These are phyloP conservation scores for Triplophysa rosa DNA, from an alignment of 2,113 vertebrate species.

Conservation along the genomic window DNA sequence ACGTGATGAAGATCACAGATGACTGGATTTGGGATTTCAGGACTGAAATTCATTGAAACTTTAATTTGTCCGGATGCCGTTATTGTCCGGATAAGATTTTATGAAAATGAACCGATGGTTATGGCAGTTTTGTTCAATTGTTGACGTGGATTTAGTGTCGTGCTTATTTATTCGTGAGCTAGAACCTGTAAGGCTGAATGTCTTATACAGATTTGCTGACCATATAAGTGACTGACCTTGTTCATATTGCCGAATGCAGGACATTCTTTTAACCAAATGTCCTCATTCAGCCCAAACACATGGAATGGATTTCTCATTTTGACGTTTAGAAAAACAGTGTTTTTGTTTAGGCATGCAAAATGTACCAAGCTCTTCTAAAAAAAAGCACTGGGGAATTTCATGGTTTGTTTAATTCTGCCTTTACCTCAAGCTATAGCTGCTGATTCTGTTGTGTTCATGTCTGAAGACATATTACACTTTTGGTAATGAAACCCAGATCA, in stretches of 20 bases:
- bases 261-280: slow-evolving; percentile 53
- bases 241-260: slow-evolving; percentile 57
- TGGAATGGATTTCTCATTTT: slow-evolving; percentile 44
- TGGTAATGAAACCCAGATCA: not conserved
- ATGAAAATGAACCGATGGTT: slow-evolving; percentile 25
- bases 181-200: slow-evolving; percentile 53
- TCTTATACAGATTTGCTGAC: slow-evolving; percentile 68
- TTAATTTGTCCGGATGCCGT: slow-evolving; percentile 44
- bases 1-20: slow-evolving; percentile 35
- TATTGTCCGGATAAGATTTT: not conserved
- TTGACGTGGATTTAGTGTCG: slow-evolving; percentile 11
- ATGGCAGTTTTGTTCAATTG: slow-evolving; percentile 13
- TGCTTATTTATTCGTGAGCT: slow-evolving; percentile 21
- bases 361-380: slow-evolving; percentile 65
- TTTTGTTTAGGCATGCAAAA: slow-evolving; percentile 64
- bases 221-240: slow-evolving; percentile 56
- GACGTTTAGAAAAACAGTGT: slow-evolving; percentile 68
- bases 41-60: slow-evolving; percentile 24
- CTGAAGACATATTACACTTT: slow-evolving; percentile 30
- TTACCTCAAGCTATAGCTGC: slow-evolving; percentile 57
- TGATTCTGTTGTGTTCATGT: slow-evolving; percentile 2
- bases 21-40: slow-evolving; percentile 43
- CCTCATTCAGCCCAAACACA: slow-evolving; percentile 52
- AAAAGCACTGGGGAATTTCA: slow-evolving; percentile 65
- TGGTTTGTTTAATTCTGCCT: slow-evolving; percentile 55